Base-by-base conservation (phyloP, 2,888 invertebrate species). In the Aphidius colemani region DNA sequence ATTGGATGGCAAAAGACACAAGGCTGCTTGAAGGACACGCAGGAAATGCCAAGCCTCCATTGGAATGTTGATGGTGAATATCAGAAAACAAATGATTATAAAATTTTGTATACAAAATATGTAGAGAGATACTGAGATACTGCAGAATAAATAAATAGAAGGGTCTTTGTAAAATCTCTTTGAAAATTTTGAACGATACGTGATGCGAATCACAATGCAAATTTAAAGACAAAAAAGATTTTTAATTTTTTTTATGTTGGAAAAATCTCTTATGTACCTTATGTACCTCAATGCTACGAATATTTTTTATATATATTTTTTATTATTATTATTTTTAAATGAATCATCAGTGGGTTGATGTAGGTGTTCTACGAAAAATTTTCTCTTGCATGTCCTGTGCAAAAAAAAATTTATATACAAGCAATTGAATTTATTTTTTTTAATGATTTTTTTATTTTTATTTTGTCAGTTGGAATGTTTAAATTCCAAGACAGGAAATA, bases 11-110 rank as follows among this genome's bases (percentile, higher is more conserved):
- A 57, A 49, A 67, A 66, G 67, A 58, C 61, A 70, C 77, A 78
- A 77, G 78, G 76, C 76, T 77, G 75, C 75, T 66, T 75, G 77
- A 73, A 78, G 77, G 78, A 75, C 72, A 73, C 73, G 71, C 73
- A 77, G 76, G 75, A 78, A 76, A 76, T 72, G 70, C 69, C 74
- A 70, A 66, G 72, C 74, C 74, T 71, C 72, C 59, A 68, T 49
- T 65, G 77, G 78, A 79, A 79, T 79, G 78, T 76, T 71, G 76
- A 77, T 74, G 72, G 71, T 71, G 72, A 5, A 30, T 30, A 30
- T 51, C 6, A 51, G 10, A 6, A 13, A 30, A 39, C 30, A 51
- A 51, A 51, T 51, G 13, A 50, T 50, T 30, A 30, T 30, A 30
- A 70, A 68, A 69, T 65, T 63, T 67, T 66, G 63, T 60, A 67